Percentiles rank a stretch among this genome's conserved stretches.
Conservation (phyloP, 92 coral and sea anemone species). For the Parazoanthus swiftii region DNA sequence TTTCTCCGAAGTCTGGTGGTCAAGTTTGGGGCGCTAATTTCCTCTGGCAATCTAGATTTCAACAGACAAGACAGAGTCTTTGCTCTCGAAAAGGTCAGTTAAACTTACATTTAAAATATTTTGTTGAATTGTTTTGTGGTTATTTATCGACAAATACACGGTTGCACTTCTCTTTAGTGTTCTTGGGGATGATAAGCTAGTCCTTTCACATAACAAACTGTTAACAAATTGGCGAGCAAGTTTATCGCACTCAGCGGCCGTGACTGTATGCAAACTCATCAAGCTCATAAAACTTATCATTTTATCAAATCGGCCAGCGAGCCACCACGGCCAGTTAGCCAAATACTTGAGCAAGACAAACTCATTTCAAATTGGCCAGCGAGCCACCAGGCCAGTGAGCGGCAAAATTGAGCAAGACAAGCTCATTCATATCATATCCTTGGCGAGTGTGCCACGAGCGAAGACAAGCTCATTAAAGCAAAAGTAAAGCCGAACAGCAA, state of each 20-base stretch:
- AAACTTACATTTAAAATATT: conserved; percentile 1
- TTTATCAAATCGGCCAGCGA: conserved; percentile 8
- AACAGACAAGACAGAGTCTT: conserved; percentile 2
- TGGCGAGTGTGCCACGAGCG: conserved; percentile 7
- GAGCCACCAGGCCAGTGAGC: conserved; percentile 18
- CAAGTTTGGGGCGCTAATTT: conserved; percentile 1
- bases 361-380: conserved; percentile 15
- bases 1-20: conserved; percentile 9
- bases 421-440: conserved; percentile 7
- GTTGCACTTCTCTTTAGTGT: conserved; percentile 8
- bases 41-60: conserved; percentile 8
- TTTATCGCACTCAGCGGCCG: conserved; percentile 8
- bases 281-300: conserved; percentile 5
- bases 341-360: conserved; percentile 12
- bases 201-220: conserved; percentile 7
- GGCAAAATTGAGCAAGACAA: conserved; percentile 7
- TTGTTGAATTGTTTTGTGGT: conserved; percentile 1
- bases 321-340: conserved; percentile 19
- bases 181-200: conserved; percentile 8
- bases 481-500: conserved; percentile 3
- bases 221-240: conserved; percentile 8
- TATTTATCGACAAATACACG: conserved; percentile 6
- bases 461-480: conserved; percentile 7
- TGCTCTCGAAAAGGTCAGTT: conserved; percentile 2
- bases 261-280: conserved; percentile 8